Conservation (phyloP, 2,888 invertebrate genomes). For the Ditylenchus weischeri region DNA sequence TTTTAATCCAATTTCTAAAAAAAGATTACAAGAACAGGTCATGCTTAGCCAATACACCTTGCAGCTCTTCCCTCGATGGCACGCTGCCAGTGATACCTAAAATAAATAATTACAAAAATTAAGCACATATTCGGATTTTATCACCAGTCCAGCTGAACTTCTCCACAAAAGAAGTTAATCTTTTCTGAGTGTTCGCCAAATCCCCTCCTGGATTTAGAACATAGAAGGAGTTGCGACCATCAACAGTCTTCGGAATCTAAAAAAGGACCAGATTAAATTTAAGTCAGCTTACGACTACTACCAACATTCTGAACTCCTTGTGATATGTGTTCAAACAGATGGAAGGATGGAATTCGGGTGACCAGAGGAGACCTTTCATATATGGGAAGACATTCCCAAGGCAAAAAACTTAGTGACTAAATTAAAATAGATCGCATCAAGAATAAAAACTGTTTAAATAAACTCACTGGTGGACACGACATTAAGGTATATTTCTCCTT, state of each 20-base stretch:
- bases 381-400: constrained; percentile 46
- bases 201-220: constrained; percentile 53
- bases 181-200: constrained; percentile 42
- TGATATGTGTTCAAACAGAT: constrained; percentile 29
- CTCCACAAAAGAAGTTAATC: constrained; percentile 40
- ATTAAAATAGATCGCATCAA: background rate
- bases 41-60: constrained; percentile 34
- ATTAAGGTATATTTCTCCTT: constrained; percentile 21
- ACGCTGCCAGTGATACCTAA: constrained; percentile 23
- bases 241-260: constrained; percentile 42
- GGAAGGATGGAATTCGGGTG: constrained; percentile 44
- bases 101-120: background rate
- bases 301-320: background rate
- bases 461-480: constrained; percentile 21
- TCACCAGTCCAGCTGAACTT: constrained; percentile 40
- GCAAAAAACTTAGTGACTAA: constrained; percentile 29
- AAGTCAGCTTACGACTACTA: background rate
- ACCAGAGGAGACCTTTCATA: constrained; percentile 40
- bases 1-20: constrained; percentile 3
- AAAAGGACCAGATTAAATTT: constrained; percentile 12
- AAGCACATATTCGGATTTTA: constrained; percentile 31
- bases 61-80: constrained; percentile 33
- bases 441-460: background rate
- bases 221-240: constrained; percentile 45
- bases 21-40: constrained; percentile 46